Conservation (phyloP, 2,113 vertebrate species). For the Eleginops maclovinus region DNA sequence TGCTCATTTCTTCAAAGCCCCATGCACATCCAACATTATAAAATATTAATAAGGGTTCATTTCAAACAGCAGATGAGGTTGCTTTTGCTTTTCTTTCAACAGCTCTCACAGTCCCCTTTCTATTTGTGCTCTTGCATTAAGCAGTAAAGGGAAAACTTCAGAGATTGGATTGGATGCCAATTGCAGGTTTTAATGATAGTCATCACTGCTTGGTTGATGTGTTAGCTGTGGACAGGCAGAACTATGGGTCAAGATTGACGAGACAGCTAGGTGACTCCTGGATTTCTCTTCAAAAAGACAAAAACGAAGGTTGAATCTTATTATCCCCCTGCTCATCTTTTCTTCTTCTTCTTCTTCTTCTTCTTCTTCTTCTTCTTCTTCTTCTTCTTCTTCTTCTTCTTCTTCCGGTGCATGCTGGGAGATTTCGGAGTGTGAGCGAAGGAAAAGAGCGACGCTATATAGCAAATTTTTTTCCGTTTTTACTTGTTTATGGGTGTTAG, state of each 20-base stretch:
- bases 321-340: slow-evolving; percentile 42
- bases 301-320: slow-evolving; percentile 31
- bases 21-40: slow-evolving; percentile 64
- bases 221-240: slow-evolving; percentile 27
- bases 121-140: slow-evolving; percentile 10
- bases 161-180: slow-evolving; percentile 24
- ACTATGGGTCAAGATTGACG: slow-evolving; percentile 25
- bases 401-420: no score
- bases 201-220: slow-evolving; percentile 23
- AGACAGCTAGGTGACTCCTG: slow-evolving; percentile 37
- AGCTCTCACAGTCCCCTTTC: slow-evolving; percentile 1
- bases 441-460: no score
- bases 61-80: slow-evolving; percentile 63
- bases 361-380: no score
- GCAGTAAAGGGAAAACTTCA: slow-evolving; percentile 18
- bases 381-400: no score
- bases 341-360: not conserved
- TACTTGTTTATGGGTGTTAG: no score
- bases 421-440: no score
- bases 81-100: slow-evolving; percentile 56
- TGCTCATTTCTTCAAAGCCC: slow-evolving; percentile 64
- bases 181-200: slow-evolving; percentile 51
- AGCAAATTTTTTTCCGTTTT: no score
- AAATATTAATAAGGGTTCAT: slow-evolving; percentile 75
- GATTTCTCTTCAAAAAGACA: slow-evolving; percentile 51